Conservation (phyloP, 2,113 vertebrate species). For the Malurus cyaneus region DNA sequence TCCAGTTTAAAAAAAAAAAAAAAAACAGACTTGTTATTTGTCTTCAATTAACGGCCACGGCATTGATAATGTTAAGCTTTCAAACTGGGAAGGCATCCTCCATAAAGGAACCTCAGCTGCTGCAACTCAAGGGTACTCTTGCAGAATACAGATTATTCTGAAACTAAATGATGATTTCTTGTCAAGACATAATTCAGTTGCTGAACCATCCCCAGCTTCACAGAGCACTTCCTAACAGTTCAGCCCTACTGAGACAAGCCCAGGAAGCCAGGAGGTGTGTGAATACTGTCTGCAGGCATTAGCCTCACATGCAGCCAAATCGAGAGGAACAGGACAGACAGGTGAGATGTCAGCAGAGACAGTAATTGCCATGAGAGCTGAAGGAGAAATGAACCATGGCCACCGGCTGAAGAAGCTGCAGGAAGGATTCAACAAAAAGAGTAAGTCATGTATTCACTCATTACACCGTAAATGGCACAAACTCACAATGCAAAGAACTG, state of each 20-base stretch:
- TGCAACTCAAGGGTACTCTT: slow-evolving; percentile 6
- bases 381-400: slow-evolving; percentile 45
- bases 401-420: background rate
- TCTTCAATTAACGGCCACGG: background rate
- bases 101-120: slow-evolving; percentile 47
- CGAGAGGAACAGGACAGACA: slow-evolving; percentile 35
- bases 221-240: background rate
- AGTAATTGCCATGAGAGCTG: slow-evolving; percentile 37
- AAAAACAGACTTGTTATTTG: slow-evolving; percentile 19
- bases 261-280: background rate
- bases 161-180: slow-evolving; percentile 33
- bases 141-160: slow-evolving; percentile 39
- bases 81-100: background rate
- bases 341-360: slow-evolving; percentile 47
- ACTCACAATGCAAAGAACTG: background rate
- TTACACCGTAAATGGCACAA: background rate
- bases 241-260: background rate
- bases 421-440: background rate
- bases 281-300: slow-evolving; percentile 33
- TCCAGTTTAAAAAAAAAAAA: background rate
- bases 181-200: slow-evolving; percentile 29
- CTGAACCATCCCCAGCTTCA: background rate
- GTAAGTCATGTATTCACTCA: background rate
- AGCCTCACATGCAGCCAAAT: slow-evolving; percentile 5
- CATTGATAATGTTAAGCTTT: slow-evolving; percentile 36